A percentile compares a stretch with the other conserved stretches of the same genome.
These are phyloP conservation scores for Amyelois transitella DNA, from an alignment of 1,140 invertebrate species.

Conservation along the genomic window DNA sequence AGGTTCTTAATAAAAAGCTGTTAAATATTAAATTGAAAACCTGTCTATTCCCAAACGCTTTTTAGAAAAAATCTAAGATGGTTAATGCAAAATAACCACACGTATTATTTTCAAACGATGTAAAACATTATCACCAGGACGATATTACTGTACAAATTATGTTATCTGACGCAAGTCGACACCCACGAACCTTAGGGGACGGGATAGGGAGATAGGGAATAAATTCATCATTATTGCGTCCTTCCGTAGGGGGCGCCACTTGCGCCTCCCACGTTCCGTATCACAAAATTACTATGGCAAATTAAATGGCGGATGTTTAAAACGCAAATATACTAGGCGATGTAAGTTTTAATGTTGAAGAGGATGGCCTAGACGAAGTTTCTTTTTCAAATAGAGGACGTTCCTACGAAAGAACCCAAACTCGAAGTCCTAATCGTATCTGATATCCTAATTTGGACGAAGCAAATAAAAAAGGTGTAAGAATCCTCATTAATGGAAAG, in stretches of 20 bases:
- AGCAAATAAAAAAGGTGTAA: too few relatives aligned
- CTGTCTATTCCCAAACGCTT: too few relatives aligned
- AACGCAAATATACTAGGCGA: too few relatives aligned
- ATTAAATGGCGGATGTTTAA: conserved; percentile 5
- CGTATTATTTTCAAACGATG: neutral
- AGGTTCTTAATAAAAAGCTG: too few relatives aligned
- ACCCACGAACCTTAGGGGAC: conserved; percentile 3
- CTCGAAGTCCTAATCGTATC: too few relatives aligned
- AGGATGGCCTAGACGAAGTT: too few relatives aligned
- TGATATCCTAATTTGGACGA: too few relatives aligned
- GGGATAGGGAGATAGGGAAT: neutral
- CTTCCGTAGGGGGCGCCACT: conserved; percentile 5
- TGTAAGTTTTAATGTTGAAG: too few relatives aligned
- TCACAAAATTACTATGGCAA: conserved; percentile 8
- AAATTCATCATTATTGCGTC: conserved; percentile 8
- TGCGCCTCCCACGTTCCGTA: conserved; percentile 9
- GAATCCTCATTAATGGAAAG: too few relatives aligned
- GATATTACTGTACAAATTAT: neutral
- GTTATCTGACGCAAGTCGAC: conserved; percentile 3
- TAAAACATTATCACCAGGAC: neutral
- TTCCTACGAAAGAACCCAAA: too few relatives aligned
- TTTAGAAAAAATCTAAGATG: too few relatives aligned
- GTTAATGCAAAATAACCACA: neutral
- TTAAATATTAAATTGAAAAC: neutral
- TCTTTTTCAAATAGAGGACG: too few relatives aligned